phyloP scores from a whole-genome alignment of 2,113 vertebrate species.

The Struthidea cinerea region DNA sequence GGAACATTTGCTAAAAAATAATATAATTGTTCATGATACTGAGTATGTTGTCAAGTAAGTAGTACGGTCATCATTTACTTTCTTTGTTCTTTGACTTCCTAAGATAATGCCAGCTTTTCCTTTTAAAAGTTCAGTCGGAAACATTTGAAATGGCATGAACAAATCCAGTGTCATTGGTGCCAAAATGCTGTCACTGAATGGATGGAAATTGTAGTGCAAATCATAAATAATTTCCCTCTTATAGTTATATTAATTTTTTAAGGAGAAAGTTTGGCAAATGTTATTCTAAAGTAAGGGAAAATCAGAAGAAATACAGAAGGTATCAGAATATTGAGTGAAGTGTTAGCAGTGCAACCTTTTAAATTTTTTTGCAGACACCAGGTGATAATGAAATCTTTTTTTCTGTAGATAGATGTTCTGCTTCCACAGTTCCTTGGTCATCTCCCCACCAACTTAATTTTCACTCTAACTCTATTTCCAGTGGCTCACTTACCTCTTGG shows the following conservation, averaged over 20 bases:
- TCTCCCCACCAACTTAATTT: neutral
- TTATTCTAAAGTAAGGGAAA: neutral
- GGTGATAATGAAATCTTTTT: neutral
- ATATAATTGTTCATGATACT: neutral
- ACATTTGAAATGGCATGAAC: slow-evolving; percentile 24
- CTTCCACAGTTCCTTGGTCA: neutral
- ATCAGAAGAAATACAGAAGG: neutral
- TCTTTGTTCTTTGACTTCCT: slow-evolving; percentile 36
- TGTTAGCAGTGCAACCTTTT: neutral
- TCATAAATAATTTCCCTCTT: neutral
- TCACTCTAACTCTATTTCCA: rapidly evolving
- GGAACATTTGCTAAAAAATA: slow-evolving; percentile 21
- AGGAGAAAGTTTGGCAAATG: neutral
- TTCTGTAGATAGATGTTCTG: neutral
- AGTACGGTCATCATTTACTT: neutral
- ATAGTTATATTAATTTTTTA: neutral
- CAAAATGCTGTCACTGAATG: neutral
- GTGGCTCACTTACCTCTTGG: neutral
- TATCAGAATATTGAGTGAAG: neutral
- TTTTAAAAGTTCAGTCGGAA: slow-evolving; percentile 33
- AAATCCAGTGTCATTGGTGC: neutral
- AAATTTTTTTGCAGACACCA: neutral
- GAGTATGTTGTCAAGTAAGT: neutral
- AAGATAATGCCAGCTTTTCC: slow-evolving; percentile 4
- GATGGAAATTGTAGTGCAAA: neutral